Evolutionary conservation across 37 sponge, comb jelly and placozoan genomes (phyloP), one percentile per base, ranked within the genome.

Genomic region (Petrosia ficiformis): DNA sequence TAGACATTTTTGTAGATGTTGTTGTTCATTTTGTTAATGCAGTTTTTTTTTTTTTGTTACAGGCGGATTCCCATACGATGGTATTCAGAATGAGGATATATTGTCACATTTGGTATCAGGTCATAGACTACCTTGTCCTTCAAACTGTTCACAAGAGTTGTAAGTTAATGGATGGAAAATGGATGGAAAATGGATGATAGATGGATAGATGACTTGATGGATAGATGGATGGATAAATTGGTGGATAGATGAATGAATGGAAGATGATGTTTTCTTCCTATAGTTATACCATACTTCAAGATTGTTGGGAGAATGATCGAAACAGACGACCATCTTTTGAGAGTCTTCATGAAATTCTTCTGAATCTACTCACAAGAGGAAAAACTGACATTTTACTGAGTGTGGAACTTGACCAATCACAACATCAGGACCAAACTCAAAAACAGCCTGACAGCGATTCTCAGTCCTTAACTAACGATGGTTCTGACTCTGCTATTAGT

Each of bases 51-150:
- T 61, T n/a, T 22, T 26, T 61, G 6, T 5, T 61, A 6, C n/a
- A 61, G 63, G 63, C n/a, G 63, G 28, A 5, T 61, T 61, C 63
- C 63, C 63, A n/a, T 61, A 61, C 26, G 6, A 61, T 5, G 63
- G 28, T 5, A 61, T 61, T 6, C 22, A 24, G 6, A 22, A 61
- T n/a, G 26, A 61, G 5, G n/a, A 22, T 61, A 61, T 61, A 5
- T 22, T 61, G 25, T 61, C 63, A 24, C 6, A 11, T 22, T 29
- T 61, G 28, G n/a, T 61, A 29, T 26, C 11, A 6, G 63, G 63
- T n/a, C 25, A 61, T 24, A 61, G 63, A 61, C 63, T 61, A 5
- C 11, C 5, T 5, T 26, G 28, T 11, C 63, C 63, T 26, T 8
- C 63, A 26, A n/a, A n/a, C 22, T 61, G 63, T 29, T 61, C 63